Percentiles rank a stretch among this genome's conserved stretches.
Evolutionary conservation across 2,113 vertebrate species (phyloP).

Genomic region (Chaetodon trifascialis): DNA sequence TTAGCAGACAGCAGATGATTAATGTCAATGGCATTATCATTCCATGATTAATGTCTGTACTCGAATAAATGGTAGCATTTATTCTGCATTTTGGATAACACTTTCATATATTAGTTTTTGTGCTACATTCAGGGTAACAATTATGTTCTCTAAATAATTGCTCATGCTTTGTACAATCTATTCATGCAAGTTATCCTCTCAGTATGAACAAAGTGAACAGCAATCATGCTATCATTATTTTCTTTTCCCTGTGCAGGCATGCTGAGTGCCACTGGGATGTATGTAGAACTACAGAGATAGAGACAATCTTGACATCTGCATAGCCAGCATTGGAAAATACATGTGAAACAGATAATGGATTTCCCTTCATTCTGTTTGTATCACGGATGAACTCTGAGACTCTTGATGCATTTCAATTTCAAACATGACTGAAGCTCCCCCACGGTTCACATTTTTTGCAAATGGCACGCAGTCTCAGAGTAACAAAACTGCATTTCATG

Average conservation of each 20-base stretch:
- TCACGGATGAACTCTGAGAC: conserved; percentile 34
- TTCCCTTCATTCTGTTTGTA: conserved; percentile 12
- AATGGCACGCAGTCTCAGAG: conserved; percentile 8
- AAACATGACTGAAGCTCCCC: conserved; percentile 22
- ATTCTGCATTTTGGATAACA: background rate
- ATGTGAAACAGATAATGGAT: conserved; percentile 35
- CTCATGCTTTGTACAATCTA: background rate
- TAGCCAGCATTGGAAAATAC: background rate
- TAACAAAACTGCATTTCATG: conserved; percentile 14
- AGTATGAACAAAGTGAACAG: conserved; percentile 16
- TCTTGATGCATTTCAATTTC: conserved; percentile 37
- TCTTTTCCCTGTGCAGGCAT: background rate
- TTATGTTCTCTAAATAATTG: background rate
- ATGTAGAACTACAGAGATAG: background rate
- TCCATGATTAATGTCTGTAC: background rate
- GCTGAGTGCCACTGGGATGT: conserved; percentile 25
- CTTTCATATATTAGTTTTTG: background rate
- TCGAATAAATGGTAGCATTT: background rate
- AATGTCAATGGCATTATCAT: too few species aligned
- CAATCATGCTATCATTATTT: conserved; percentile 22
- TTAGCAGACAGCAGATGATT: background rate
- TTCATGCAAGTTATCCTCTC: background rate
- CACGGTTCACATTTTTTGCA: conserved; percentile 6
- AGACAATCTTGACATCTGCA: conserved; percentile 26
- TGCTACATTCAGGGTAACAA: background rate